Evolutionary conservation across 1,140 invertebrate species (phyloP), one percentile per base, ranked within the genome.

Genomic region (Kradibia gibbosae): DNA sequence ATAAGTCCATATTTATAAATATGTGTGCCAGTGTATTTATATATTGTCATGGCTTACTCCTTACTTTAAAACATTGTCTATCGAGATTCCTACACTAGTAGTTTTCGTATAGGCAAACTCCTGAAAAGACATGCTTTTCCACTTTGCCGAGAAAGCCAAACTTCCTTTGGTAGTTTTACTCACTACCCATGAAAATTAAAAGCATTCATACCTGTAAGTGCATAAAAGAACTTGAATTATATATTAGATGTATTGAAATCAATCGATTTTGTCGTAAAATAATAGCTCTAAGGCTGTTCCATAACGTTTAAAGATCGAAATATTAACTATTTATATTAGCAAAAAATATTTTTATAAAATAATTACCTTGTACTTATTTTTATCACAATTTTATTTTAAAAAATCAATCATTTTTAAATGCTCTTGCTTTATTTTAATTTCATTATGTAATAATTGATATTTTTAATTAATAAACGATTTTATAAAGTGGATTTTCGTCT

Each of bases 151-250:
- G 70, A 34, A 36, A 55, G 34, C 50, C 42, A 20, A 67, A 80
- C 79, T 80, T 80, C 71, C 79, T 53, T 39, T 57, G 79, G 53
- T 31, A 73, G 55, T 80, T 80, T 80, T 80, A 80, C 79, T 48
- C 34, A 22, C 17, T 25, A 36, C 22, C 48, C 70, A 36, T n/a
- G 36, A 73, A 48, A 31, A 45, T 25, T 20, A 8, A 67, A 36
- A 22, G 7, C 22, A 22, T 39, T 67, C 62, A n/a, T 39, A 67
- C 7, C 36, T 10, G 34, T 67, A 36, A 0, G 34, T 2, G 15
- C 36, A 65, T 39, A 34, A 65, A 67, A 67, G 34, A 39, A 67
- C 20, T 67, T 3, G 39, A 31, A 2, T 67, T 10, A 39, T n/a
- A 62, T 34, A 62, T 31, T 62, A n/a, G n/a, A n/a, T n/a, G n/a